Evolutionary conservation across 2,888 invertebrate species (phyloP).

Genomic region (Folsomia candida): DNA sequence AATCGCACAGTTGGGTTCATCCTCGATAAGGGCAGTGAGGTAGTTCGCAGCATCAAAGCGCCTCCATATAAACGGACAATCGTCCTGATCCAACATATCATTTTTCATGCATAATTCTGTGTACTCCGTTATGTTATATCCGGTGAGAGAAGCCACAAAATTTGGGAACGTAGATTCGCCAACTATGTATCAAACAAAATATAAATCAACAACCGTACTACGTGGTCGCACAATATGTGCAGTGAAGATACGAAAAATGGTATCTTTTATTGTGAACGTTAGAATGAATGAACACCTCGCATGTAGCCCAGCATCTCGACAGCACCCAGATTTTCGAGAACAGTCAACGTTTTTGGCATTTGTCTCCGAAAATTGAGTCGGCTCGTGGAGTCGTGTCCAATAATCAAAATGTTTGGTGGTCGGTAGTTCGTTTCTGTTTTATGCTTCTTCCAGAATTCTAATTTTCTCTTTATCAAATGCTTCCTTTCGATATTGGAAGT

Average conservation of each 20-base stretch:
- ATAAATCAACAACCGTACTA: no score
- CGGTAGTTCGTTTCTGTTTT: neutral
- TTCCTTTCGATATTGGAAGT: neutral
- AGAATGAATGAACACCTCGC: no score
- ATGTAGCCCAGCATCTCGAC: constrained; percentile 2
- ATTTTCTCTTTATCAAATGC: neutral
- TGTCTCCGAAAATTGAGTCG: constrained; percentile 8
- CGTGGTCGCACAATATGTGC: no score
- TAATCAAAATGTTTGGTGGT: constrained; percentile 9
- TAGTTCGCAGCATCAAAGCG: constrained; percentile 1
- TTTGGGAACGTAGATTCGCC: constrained; percentile 5
- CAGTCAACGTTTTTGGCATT: neutral
- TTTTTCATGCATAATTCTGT: neutral
- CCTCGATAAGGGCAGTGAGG: neutral
- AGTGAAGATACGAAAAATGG: no score
- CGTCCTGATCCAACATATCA: constrained; percentile 23
- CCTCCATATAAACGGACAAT: constrained; percentile 8
- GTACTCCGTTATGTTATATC: neutral
- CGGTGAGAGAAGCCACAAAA: neutral
- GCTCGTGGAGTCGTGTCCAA: constrained; percentile 1
- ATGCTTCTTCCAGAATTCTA: neutral
- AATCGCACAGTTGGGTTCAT: neutral
- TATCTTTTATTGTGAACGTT: no score
- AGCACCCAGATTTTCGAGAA: neutral
- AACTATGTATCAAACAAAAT: no score